Conservation (phyloP, 1,140 invertebrate genomes). For the Pollicipes pollicipes region DNA sequence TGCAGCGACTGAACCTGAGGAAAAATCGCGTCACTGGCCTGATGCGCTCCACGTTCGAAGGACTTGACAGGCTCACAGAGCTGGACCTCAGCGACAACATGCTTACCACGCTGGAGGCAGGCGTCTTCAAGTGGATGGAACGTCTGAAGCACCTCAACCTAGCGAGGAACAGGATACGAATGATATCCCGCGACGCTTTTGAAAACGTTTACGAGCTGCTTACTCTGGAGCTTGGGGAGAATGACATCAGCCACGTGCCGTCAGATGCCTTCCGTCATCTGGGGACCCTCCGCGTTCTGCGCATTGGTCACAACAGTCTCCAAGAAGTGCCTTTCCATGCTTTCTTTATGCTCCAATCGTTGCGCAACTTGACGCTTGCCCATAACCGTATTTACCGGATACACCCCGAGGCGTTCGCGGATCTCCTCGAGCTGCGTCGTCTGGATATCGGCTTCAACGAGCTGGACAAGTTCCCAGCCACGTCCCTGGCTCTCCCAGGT, state of each 20-base stretch:
- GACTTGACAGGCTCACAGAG: background rate
- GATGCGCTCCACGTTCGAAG: too few relatives aligned
- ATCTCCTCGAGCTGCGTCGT: background rate
- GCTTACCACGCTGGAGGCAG: background rate
- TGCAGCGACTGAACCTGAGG: background rate
- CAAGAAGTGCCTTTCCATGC: background rate
- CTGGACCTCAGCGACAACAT: background rate
- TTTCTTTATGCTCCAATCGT: background rate
- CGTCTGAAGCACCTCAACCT: background rate
- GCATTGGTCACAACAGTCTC: background rate
- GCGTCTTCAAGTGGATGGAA: background rate
- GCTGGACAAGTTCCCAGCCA: background rate
- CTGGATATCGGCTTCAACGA: background rate
- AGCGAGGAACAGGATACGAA: background rate
- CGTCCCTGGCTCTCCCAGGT: background rate
- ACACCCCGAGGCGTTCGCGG: background rate
- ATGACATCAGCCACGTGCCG: background rate
- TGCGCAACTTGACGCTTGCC: background rate
- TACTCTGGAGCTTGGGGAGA: background rate
- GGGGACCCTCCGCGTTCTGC: background rate
- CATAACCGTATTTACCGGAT: background rate
- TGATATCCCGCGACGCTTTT: background rate
- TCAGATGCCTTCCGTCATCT: background rate
- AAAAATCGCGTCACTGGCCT: background rate
- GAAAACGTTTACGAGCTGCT: background rate